These are phyloP conservation scores for Drosophila aldrichi DNA, from an alignment of 2,888 invertebrate genomes.

Conservation along the genomic window DNA sequence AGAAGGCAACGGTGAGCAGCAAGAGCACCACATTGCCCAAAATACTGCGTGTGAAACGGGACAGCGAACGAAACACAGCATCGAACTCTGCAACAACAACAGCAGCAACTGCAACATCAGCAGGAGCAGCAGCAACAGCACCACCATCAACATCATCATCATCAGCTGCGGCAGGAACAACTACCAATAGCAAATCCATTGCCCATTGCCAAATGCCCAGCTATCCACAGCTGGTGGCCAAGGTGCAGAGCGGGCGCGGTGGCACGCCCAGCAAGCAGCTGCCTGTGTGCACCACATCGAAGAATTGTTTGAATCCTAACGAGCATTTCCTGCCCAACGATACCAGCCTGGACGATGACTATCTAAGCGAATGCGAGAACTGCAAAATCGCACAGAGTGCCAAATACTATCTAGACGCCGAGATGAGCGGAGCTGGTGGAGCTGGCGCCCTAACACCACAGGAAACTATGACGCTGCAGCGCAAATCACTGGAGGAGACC, in stretches of 20 bases:
- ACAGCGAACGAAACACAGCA: constrained; percentile 27
- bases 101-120: background rate
- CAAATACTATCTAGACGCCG: constrained; percentile 88
- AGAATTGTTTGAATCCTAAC: constrained; percentile 85
- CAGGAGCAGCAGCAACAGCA: background rate
- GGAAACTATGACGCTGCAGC: constrained; percentile 90
- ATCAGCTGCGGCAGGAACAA: background rate
- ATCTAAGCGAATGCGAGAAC: constrained; percentile 93
- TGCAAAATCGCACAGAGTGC: constrained; percentile 92
- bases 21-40: constrained; percentile 84
- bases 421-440: constrained; percentile 82
- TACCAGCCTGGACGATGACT: constrained; percentile 88
- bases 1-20: constrained; percentile 23
- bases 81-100: constrained; percentile 4
- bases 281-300: constrained; percentile 85
- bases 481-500: constrained; percentile 85
- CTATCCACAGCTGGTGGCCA: constrained; percentile 67
- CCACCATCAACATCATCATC: background rate
- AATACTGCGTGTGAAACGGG: constrained; percentile 78
- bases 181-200: constrained; percentile 41
- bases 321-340: constrained; percentile 86
- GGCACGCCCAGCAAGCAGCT: constrained; percentile 80
- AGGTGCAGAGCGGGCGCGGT: constrained; percentile 30
- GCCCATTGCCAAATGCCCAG: constrained; percentile 81
- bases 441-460: constrained; percentile 86